Conservation (phyloP, 2,797 vertebrate genomes). For the Takifugu ocellatus region DNA sequence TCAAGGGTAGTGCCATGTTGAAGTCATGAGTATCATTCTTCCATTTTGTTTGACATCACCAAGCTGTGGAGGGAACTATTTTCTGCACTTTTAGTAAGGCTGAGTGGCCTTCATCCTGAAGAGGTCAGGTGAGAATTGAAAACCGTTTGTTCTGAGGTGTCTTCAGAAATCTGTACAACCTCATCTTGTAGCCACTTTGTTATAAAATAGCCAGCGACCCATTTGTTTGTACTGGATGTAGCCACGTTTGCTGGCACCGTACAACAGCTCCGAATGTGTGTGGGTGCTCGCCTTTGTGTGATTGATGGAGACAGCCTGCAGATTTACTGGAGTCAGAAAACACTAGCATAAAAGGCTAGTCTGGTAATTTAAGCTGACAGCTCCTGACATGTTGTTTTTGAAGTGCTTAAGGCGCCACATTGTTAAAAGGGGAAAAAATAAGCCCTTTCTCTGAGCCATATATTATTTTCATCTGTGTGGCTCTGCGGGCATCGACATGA, state of each 20-base stretch:
- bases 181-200: constrained; percentile 44
- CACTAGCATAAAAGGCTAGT: constrained; percentile 41
- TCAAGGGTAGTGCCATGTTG: not conserved
- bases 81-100: constrained; percentile 9
- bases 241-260: constrained; percentile 18
- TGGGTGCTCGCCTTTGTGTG: constrained; percentile 27
- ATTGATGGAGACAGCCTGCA: constrained; percentile 61
- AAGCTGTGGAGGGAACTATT: constrained; percentile 36
- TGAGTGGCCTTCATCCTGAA: no score
- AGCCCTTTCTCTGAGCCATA: constrained; percentile 30
- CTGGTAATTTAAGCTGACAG: constrained; percentile 67
- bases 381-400: constrained; percentile 65
- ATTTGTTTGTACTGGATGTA: constrained; percentile 1
- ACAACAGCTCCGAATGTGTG: constrained; percentile 33
- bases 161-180: constrained; percentile 40
- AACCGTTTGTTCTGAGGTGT: constrained; percentile 2
- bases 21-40: no score
- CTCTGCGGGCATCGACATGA: constrained; percentile 41
- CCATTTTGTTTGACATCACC: not conserved
- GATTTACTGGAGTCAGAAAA: constrained; percentile 61
- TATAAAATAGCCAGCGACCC: constrained; percentile 23
- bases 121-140: constrained; percentile 21
- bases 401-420: constrained; percentile 58
- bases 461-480: constrained; percentile 50
- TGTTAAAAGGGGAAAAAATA: constrained; percentile 27